Base-by-base conservation (phyloP, 30 jellyfish, hydroid and myxozoan species). In the Cassiopea xamachana region DNA sequence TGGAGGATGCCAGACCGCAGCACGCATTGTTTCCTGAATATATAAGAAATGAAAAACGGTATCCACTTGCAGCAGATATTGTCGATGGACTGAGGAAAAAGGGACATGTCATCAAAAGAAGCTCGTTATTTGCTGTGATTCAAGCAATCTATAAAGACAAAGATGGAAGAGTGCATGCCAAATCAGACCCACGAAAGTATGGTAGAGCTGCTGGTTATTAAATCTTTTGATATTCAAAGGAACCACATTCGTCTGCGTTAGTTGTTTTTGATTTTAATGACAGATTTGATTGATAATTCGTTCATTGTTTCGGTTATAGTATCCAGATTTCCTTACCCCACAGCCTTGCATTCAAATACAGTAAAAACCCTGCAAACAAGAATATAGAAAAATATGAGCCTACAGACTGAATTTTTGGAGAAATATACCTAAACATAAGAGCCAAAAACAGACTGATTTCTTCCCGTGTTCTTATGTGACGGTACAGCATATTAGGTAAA, bases 191-290 rank as follows among this genome's bases (percentile, higher is more conserved):
- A 10, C 79, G 99, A 55, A 96, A 96, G 69, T 80, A 88, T 19
- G 99, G 99, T 17, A 90, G 81, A 68, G 79, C 99, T 1, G 99
- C 99, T 60, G 99, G 99, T 10, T 96, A 92, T 83, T 96, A 89
- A 77, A 39, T 4, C 9, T 4, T 4, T 51, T 4, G 64, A 51
- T n/a, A n/a, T n/a, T n/a, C n/a, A n/a, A n/a, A n/a, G n/a, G n/a
- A n/a, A n/a, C n/a, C n/a, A n/a, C n/a, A n/a, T n/a, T n/a, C n/a
- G n/a, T n/a, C n/a, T n/a, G n/a, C n/a, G n/a, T n/a, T n/a, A n/a
- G n/a, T 51, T 51, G 64, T 2, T 51, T 2, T 51, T 51, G 64
- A 51, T 51, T 51, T 9, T 51, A 51, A 51, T 51, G 64, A 51
- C 64, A n/a, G n/a, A n/a, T n/a, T n/a, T n/a, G n/a, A n/a, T n/a